Evolutionary conservation across 2,888 invertebrate species (phyloP).

Genomic region (Hypsopygia costalis): DNA sequence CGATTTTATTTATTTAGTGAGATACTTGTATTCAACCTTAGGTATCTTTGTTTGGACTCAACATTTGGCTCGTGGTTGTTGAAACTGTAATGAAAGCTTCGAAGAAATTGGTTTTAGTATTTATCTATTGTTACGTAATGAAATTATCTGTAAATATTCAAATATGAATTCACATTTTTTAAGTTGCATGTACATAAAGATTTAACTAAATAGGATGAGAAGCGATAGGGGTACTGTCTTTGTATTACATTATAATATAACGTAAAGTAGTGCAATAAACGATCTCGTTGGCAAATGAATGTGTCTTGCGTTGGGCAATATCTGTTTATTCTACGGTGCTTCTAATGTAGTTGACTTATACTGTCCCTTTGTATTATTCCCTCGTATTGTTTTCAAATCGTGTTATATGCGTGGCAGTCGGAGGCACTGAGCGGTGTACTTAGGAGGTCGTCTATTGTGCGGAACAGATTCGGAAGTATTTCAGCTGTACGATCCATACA

Average conservation of each 20-base stretch:
- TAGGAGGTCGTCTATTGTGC: constrained; percentile 48
- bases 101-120: constrained; percentile 4
- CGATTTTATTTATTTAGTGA: constrained; percentile 24
- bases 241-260: constrained; percentile 16
- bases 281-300: constrained; percentile 39
- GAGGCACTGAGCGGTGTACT: constrained; percentile 13
- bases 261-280: constrained; percentile 45
- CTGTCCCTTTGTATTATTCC: constrained; percentile 16
- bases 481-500: constrained; percentile 6
- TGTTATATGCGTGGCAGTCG: constrained; percentile 7
- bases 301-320: constrained; percentile 30
- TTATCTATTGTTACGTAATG: constrained; percentile 5
- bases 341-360: constrained; percentile 25
- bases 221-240: background rate
- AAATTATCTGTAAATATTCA: constrained; percentile 47
- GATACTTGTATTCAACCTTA: constrained; percentile 21
- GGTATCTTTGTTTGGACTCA: constrained; percentile 22
- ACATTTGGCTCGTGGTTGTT: no score
- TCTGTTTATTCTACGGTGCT: constrained; percentile 32
- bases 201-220: constrained; percentile 20
- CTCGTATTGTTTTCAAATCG: constrained; percentile 18
- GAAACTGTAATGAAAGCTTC: constrained; percentile 12
- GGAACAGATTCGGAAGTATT: constrained; percentile 26
- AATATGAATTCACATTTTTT: constrained; percentile 32
- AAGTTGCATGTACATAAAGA: constrained; percentile 44